Evolutionary conservation across 1,140 invertebrate species (phyloP).

Genomic region (Drosophila simulans): DNA sequence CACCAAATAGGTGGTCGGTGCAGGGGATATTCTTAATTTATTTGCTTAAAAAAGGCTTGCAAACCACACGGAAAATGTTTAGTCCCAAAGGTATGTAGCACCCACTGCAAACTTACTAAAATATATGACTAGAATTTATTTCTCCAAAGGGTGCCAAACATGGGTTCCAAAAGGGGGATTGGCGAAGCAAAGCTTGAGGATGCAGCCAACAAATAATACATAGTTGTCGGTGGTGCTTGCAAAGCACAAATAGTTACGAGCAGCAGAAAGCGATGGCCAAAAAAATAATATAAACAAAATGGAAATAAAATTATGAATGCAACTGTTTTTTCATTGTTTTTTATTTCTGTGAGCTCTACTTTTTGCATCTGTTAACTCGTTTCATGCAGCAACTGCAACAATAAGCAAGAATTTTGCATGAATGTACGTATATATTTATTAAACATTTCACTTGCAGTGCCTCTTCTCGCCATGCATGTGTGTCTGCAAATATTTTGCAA

Average conservation of each 20-base stretch:
- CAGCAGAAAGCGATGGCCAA: conserved; percentile 9
- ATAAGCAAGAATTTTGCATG: conserved; percentile 42
- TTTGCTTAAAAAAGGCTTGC: too few species aligned
- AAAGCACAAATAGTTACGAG: conserved; percentile 56
- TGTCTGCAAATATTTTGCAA: conserved; percentile 72
- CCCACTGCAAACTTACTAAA: conserved; percentile 40
- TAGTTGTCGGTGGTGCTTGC: conserved; percentile 37
- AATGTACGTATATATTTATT: conserved; percentile 64
- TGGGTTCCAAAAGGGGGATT: background rate
- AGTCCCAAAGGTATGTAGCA: conserved; percentile 33
- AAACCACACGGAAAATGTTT: background rate
- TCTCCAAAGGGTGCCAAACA: conserved; percentile 12
- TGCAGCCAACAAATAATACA: conserved; percentile 37
- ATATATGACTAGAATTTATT: conserved; percentile 24
- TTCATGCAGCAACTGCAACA: conserved; percentile 43
- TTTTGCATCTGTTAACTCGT: conserved; percentile 38
- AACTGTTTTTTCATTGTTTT: conserved; percentile 30
- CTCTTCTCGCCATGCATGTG: conserved; percentile 16
- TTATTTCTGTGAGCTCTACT: conserved; percentile 1
- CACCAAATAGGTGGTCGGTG: too few species aligned
- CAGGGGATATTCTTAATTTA: too few species aligned
- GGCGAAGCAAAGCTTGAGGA: background rate
- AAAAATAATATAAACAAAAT: conserved; percentile 32
- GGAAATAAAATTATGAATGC: conserved; percentile 72
- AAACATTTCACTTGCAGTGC: conserved; percentile 60